A percentile compares a stretch with the other conserved stretches of the same genome.
Evolutionary conservation across 2,113 vertebrate genomes (phyloP).

Genomic region (Coptodon bakossiorum): DNA sequence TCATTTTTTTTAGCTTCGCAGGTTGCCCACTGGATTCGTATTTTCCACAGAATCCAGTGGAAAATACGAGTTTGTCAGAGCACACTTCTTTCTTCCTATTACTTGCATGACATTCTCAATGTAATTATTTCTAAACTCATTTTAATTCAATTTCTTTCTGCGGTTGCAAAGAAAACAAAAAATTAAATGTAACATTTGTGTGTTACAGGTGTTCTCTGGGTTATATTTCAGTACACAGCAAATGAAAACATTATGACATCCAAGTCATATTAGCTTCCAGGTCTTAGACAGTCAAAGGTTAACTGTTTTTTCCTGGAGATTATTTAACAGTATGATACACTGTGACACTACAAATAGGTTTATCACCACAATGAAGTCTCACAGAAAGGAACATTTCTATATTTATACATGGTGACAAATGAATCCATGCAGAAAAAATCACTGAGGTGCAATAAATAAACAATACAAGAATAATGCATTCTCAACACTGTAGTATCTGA

Average conservation of each 20-base stretch:
- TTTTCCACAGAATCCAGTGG: too few species aligned
- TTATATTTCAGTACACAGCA: background rate
- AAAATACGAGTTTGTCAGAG: background rate
- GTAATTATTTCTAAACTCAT: background rate
- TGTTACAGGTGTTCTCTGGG: background rate
- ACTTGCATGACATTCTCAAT: background rate
- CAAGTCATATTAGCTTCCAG: too few species aligned
- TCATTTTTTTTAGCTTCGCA: background rate
- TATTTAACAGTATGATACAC: background rate
- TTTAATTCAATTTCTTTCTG: background rate
- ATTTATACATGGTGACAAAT: background rate
- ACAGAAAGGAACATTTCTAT: background rate
- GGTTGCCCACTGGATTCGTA: too few species aligned
- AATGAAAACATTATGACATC: too few species aligned
- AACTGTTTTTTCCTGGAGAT: background rate
- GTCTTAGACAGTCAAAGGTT: background rate
- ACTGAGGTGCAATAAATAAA: conserved; percentile 5
- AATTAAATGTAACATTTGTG: background rate
- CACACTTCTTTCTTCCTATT: background rate
- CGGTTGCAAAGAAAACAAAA: background rate
- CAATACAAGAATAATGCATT: background rate
- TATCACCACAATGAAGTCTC: background rate
- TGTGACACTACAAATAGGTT: background rate
- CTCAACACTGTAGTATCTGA: background rate
- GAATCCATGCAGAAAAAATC: background rate